phyloP scores from a whole-genome alignment of 2,113 vertebrate genomes.

The Nannobrachium achirus region DNA sequence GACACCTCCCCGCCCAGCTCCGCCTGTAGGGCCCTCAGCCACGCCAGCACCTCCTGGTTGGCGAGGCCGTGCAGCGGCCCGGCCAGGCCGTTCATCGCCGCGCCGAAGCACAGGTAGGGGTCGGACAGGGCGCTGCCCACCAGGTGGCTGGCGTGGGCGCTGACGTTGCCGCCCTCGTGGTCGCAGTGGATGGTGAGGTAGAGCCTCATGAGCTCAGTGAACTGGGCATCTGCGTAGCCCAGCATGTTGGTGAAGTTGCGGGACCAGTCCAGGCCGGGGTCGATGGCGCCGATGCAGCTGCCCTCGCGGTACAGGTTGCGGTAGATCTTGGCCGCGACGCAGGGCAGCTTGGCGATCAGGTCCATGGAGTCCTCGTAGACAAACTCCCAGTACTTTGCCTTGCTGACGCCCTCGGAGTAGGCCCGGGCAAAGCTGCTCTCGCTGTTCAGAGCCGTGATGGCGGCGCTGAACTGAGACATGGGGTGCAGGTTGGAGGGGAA shows the following conservation, averaged over 20 bases:
- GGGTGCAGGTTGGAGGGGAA: conserved; percentile 97
- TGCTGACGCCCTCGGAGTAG: conserved; percentile 91
- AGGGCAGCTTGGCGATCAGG: conserved; percentile 96
- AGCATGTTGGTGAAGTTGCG: conserved; percentile 98
- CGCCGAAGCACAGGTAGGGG: conserved; percentile 93
- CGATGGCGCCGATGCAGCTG: conserved; percentile 96
- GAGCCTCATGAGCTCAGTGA: conserved; percentile 96
- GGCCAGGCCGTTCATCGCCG: conserved; percentile 95
- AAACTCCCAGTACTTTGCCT: conserved; percentile 96
- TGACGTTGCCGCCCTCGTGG: conserved; percentile 95
- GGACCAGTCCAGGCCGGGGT: conserved; percentile 95
- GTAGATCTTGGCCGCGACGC: conserved; percentile 97
- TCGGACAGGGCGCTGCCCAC: conserved; percentile 95
- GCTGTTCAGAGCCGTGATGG: conserved; percentile 95
- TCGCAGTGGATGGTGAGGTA: conserved; percentile 99
- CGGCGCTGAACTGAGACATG: conserved; percentile 97
- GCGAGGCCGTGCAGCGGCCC: conserved; percentile 95
- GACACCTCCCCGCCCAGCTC: conserved; percentile 93
- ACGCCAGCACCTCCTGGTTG: conserved; percentile 97
- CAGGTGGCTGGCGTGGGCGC: conserved; percentile 93
- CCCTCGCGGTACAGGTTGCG: conserved; percentile 95
- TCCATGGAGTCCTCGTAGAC: conserved; percentile 97
- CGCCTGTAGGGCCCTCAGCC: conserved; percentile 93
- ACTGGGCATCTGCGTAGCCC: conserved; percentile 90
- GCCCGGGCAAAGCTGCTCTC: conserved; percentile 94